Base-by-base conservation (phyloP, 2,113 vertebrate genomes). In the Salvelinus sp. region DNA sequence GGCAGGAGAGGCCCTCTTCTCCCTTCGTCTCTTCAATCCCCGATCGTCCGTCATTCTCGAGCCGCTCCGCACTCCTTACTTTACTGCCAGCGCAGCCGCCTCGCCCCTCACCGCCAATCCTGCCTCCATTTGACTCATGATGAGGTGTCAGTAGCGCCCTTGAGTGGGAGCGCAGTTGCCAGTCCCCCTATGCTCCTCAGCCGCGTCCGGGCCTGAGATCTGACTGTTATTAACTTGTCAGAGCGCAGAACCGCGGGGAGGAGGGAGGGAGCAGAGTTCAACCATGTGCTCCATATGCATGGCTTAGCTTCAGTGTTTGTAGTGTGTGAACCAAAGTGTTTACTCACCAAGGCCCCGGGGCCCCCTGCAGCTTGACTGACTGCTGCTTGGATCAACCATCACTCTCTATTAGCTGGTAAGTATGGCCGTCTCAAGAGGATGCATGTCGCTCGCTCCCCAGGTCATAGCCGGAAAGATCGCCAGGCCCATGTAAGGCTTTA, bases 51-150 rank as follows among this genome's bases (percentile, higher is more conserved):
- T 64, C 72, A 65, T 20, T 47, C 64, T 67, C 67, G 23, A 30
- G 22, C 33, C 14, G 50, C 25, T n/a, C n/a, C 28, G 30, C 28
- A 27, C 74, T 69, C 48, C 54, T 3, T 16, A 47, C 48, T 14
- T 69, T n/a, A 12, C 18, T n/a, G 33, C 13, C 48, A 16, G 5
- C 23, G 14, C 25, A 47, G 6, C 1, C 60, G 2, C 66, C 66
- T 18, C 28, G 13, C 22, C 66, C 66, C 30, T 33, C 6, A 16
- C 30, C 18, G 16, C 33, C 67, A 64, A 50, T 64, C 70, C 69
- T 54, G 23, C 78, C 78, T 69, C 69, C 66, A 70, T 78, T 81
- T 75, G 78, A 54, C 64, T 83, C 73, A 77, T 83, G 75, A 83
- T 83, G 82, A 75, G 75, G 69, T 60, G 72, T 64, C 82, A 80